Percentiles rank a stretch among this genome's conserved stretches.
These are phyloP conservation scores for Alethe diademata DNA, from an alignment of 2,113 vertebrate species.

Conservation along the genomic window DNA sequence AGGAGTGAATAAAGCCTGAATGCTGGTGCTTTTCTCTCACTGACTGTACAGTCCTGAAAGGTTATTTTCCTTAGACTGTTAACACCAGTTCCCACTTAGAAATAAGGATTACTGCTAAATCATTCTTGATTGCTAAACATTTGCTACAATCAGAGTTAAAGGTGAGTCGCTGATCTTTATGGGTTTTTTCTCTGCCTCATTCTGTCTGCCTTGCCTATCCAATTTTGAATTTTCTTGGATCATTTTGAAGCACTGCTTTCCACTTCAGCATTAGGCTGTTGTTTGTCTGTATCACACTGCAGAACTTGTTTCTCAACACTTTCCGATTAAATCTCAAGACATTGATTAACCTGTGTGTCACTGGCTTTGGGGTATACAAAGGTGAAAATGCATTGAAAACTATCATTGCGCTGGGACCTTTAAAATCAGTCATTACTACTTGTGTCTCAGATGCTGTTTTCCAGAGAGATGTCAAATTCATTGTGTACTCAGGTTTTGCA, in stretches of 20 bases:
- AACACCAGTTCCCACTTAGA: not conserved
- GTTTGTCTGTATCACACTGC: not conserved
- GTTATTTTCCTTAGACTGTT: not conserved
- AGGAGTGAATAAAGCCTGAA: not conserved
- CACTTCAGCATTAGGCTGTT: not conserved
- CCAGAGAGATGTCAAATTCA: not conserved
- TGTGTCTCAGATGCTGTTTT: not conserved
- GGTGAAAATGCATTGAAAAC: not conserved
- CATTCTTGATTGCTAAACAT: not conserved
- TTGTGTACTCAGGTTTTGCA: not conserved
- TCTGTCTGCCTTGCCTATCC: not conserved
- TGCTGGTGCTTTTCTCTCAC: not conserved
- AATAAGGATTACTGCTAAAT: not conserved
- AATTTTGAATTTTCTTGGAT: not conserved
- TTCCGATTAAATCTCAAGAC: slow-evolving; percentile 17
- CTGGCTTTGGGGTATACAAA: not conserved
- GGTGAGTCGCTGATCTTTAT: not conserved
- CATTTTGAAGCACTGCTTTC: not conserved
- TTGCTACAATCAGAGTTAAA: not conserved
- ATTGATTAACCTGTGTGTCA: not conserved
- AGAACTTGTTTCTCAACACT: not conserved
- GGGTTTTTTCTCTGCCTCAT: not conserved
- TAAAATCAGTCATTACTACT: not conserved
- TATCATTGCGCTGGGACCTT: not conserved
- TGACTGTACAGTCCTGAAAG: not conserved